A percentile compares a stretch with the other conserved stretches of the same genome.
These are phyloP conservation scores for Penaeus chinensis DNA, from an alignment of 1,140 invertebrate species.

Conservation along the genomic window DNA sequence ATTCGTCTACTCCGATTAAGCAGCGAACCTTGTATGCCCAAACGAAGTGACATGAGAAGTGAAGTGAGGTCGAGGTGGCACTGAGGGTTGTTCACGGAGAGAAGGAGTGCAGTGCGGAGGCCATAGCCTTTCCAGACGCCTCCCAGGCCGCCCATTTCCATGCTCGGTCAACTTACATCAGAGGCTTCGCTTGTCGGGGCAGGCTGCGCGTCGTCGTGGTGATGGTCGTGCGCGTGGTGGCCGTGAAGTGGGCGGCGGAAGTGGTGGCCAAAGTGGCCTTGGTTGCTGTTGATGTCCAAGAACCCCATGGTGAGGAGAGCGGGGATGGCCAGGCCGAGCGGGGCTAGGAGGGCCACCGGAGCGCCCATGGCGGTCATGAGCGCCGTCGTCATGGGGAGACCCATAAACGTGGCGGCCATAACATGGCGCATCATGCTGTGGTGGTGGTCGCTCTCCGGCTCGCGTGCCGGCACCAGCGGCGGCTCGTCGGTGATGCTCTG, in stretches of 20 bases:
- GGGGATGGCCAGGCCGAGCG: slow-evolving; percentile 38
- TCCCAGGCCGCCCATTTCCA: no score
- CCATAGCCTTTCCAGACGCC: no score
- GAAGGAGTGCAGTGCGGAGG: no score
- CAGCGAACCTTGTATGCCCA: no score
- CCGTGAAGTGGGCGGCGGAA: not conserved
- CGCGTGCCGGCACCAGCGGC: not conserved
- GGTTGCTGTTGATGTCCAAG: slow-evolving; percentile 25
- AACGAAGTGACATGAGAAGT: no score
- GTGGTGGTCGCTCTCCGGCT: not conserved
- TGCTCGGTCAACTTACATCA: not conserved
- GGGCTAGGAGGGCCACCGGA: slow-evolving; percentile 37
- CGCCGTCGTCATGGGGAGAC: slow-evolving; percentile 33
- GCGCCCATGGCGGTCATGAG: slow-evolving; percentile 38
- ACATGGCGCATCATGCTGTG: slow-evolving; percentile 23
- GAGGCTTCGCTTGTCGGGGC: not conserved
- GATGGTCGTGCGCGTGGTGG: slow-evolving; percentile 10
- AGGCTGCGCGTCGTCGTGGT: not conserved
- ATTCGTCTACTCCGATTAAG: no score
- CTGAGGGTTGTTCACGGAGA: no score
- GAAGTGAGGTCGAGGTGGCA: no score
- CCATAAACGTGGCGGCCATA: slow-evolving; percentile 24
- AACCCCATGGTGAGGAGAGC: slow-evolving; percentile 38
- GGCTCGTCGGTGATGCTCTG: slow-evolving; percentile 19
- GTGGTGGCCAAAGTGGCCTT: not conserved